Evolutionary conservation across 1,140 invertebrate genomes (phyloP).

Genomic region (Drusus annulatus): DNA sequence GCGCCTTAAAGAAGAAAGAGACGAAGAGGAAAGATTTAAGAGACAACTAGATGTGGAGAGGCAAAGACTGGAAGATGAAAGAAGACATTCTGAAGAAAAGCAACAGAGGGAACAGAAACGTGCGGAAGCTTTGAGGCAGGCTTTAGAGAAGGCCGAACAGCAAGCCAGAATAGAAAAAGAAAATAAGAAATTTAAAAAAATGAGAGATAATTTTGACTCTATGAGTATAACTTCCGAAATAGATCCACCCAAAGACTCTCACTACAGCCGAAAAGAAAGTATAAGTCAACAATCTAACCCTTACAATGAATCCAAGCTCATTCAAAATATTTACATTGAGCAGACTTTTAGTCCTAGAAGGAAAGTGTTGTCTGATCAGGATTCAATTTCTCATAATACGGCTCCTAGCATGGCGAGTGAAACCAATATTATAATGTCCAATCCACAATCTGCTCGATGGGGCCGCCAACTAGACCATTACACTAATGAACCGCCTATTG

Average conservation of each 20-base stretch:
- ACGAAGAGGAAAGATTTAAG: slow-evolving; percentile 79
- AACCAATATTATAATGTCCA: slow-evolving; percentile 53
- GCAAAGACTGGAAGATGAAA: slow-evolving; percentile 73
- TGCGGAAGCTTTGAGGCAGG: slow-evolving; percentile 74
- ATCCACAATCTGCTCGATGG: slow-evolving; percentile 53
- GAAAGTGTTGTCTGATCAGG: slow-evolving; percentile 47
- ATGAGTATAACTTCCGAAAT: slow-evolving; percentile 64
- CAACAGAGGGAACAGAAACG: slow-evolving; percentile 73
- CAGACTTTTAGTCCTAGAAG: slow-evolving; percentile 54
- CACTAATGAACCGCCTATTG: slow-evolving; percentile 24
- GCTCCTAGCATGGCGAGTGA: slow-evolving; percentile 26
- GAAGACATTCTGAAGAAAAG: slow-evolving; percentile 74
- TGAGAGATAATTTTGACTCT: slow-evolving; percentile 54
- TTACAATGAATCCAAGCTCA: slow-evolving; percentile 56
- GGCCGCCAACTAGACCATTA: slow-evolving; percentile 25
- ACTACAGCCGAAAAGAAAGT: slow-evolving; percentile 28
- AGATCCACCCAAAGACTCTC: slow-evolving; percentile 54
- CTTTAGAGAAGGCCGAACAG: slow-evolving; percentile 76
- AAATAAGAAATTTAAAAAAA: slow-evolving; percentile 62
- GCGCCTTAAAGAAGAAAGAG: slow-evolving; percentile 75
- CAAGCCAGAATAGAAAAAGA: slow-evolving; percentile 73
- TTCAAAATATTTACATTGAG: slow-evolving; percentile 56
- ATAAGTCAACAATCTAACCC: slow-evolving; percentile 21
- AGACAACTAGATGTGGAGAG: slow-evolving; percentile 78
- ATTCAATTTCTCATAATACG: slow-evolving; percentile 18